Percentiles rank a stretch among this genome's conserved stretches.
Evolutionary conservation across 2,888 invertebrate species (phyloP).

Genomic region (Andrena bucephala): DNA sequence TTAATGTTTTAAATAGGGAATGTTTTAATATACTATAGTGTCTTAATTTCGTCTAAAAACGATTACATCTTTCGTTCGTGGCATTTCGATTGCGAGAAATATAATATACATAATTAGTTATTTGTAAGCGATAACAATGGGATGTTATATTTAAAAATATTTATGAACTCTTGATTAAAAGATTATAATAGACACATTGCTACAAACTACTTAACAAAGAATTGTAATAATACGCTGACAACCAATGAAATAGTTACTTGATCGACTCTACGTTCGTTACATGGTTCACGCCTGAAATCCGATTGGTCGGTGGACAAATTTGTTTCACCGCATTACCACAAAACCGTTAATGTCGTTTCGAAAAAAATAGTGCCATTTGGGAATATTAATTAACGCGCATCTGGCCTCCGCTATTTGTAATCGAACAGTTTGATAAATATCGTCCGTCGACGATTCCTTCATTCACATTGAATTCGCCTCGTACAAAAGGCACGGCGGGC

Average conservation of each 20-base stretch:
- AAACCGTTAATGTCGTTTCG: conserved; percentile 44
- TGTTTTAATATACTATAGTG: background rate
- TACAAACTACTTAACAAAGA: background rate
- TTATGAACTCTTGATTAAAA: conserved; percentile 1
- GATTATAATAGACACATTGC: background rate
- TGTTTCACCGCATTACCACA: conserved; percentile 50
- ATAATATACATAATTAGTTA: background rate
- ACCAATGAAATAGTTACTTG: conserved; percentile 23
- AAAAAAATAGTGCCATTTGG: conserved; percentile 51
- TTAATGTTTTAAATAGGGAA: background rate
- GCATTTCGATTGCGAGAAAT: background rate
- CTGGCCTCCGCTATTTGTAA: conserved; percentile 17
- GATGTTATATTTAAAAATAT: background rate
- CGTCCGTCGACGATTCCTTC: background rate
- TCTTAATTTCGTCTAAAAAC: too few species aligned
- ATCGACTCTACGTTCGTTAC: conserved; percentile 15
- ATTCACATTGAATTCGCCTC: background rate
- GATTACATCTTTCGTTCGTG: background rate
- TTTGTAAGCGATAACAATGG: background rate
- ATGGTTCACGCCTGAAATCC: conserved; percentile 38
- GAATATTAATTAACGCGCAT: conserved; percentile 38
- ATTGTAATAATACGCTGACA: background rate
- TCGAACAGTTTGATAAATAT: conserved; percentile 33
- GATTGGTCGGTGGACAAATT: conserved; percentile 49
- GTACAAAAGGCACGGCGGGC: background rate